phyloP scores from a whole-genome alignment of 2,113 vertebrate genomes.

The Vidua macroura region DNA sequence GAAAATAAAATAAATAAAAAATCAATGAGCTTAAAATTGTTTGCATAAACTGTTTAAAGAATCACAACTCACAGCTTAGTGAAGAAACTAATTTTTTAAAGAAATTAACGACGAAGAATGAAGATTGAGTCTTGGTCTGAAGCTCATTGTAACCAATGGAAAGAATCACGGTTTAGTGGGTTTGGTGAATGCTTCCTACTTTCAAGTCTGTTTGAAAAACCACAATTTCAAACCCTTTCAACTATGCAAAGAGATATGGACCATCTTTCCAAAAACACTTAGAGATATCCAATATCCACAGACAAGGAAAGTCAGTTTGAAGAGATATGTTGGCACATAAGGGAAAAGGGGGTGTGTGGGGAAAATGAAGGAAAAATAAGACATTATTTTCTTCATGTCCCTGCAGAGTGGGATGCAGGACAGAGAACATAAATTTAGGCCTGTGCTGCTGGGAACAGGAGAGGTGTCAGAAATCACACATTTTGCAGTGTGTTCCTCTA shows the following conservation, averaged over 20 bases:
- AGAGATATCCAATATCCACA: background rate
- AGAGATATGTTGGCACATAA: background rate
- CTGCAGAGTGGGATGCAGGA: constrained; percentile 64
- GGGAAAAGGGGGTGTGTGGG: background rate
- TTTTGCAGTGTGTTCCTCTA: constrained; percentile 64
- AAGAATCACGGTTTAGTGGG: background rate
- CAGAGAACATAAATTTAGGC: constrained; percentile 69
- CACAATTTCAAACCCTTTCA: background rate
- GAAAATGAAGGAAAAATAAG: constrained; percentile 51
- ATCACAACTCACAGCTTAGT: background rate
- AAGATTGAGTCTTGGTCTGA: background rate
- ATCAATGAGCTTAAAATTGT: background rate
- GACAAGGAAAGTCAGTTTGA: background rate
- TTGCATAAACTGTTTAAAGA: background rate
- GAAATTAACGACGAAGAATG: rapidly evolving
- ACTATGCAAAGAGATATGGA: background rate
- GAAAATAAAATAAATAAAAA: background rate
- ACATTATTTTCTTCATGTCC: constrained; percentile 50
- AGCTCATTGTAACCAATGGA: background rate
- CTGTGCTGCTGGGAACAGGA: constrained; percentile 59
- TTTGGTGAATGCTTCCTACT: background rate
- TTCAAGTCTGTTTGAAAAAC: background rate
- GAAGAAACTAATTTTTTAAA: background rate
- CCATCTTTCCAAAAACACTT: background rate
- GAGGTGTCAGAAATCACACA: constrained; percentile 79